phyloP scores from a whole-genome alignment of 2,113 vertebrate species.

The Pseudolaguvia tuberculata region DNA sequence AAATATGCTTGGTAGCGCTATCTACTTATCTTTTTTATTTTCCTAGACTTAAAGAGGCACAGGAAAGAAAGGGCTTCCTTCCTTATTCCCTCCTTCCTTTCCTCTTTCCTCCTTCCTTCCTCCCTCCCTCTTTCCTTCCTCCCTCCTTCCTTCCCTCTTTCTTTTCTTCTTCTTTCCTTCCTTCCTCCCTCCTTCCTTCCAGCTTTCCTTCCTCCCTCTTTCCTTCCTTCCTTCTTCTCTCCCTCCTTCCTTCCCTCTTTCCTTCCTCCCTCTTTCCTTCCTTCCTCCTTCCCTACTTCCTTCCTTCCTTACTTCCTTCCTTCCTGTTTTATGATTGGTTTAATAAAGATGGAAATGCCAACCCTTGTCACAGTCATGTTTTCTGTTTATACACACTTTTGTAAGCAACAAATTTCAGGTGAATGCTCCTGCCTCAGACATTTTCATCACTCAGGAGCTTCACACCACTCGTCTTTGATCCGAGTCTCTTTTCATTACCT shows the following conservation, averaged over 20 bases:
- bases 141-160: neutral
- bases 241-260: no score
- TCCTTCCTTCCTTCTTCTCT: no score
- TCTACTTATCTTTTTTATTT: neutral
- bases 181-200: no score
- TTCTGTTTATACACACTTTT: neutral
- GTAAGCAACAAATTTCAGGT: neutral
- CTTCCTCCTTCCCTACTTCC: no score
- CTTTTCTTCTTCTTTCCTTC: no score
- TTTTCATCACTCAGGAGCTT: conserved; percentile 7
- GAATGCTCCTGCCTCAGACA: conserved; percentile 6
- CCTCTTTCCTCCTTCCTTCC: neutral
- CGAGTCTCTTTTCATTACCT: conserved; percentile 8
- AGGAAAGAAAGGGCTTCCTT: neutral
- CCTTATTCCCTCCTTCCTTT: neutral
- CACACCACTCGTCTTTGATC: neutral
- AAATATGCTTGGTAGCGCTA: conserved; percentile 12
- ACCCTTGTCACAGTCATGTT: neutral
- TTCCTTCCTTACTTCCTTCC: no score
- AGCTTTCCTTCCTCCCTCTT: no score
- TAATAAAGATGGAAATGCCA: no score
- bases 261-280: no score
- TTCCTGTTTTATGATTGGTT: no score
- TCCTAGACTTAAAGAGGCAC: neutral
- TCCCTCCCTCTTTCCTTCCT: no score